A percentile compares a stretch with the other conserved stretches of the same genome.
Conservation (phyloP, 2,888 invertebrate genomes). For the Clunio marinus region DNA sequence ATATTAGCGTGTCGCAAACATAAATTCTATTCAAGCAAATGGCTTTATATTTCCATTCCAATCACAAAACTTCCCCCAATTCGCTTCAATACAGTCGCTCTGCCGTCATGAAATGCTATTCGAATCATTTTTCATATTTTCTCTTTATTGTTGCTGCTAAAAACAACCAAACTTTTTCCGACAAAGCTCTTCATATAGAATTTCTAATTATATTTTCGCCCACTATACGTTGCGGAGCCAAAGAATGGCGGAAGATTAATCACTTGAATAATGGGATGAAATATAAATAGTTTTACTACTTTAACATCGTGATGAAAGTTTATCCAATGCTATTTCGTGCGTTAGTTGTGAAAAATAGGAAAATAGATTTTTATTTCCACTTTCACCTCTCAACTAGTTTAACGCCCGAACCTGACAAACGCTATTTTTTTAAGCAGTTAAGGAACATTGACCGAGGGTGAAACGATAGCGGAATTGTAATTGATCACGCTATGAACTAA, state of each 20-base stretch:
- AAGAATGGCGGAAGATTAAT: slow-evolving; percentile 1
- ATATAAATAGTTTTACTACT: slow-evolving; percentile 13
- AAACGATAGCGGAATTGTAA: not conserved
- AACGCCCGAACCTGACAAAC: too few relatives aligned
- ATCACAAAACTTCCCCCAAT: not conserved
- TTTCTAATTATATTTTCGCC: slow-evolving; percentile 13
- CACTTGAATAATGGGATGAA: not conserved
- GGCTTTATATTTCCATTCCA: not conserved
- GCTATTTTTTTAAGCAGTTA: not conserved
- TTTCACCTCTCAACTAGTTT: not conserved
- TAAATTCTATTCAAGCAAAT: not conserved
- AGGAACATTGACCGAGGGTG: not conserved
- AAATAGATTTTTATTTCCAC: not conserved
- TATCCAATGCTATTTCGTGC: not conserved
- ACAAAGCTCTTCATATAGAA: not conserved
- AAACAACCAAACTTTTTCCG: not conserved
- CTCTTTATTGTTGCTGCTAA: too few relatives aligned
- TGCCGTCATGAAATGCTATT: not conserved
- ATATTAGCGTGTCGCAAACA: not conserved
- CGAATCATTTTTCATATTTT: not conserved
- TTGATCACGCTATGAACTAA: not conserved
- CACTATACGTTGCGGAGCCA: not conserved
- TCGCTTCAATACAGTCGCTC: not conserved
- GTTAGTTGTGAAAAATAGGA: not conserved
- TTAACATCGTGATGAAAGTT: not conserved